Percentiles rank a stretch among this genome's conserved stretches.
These are phyloP conservation scores for Chaetodon trifascialis DNA, from an alignment of 2,113 vertebrate species.

Conservation along the genomic window DNA sequence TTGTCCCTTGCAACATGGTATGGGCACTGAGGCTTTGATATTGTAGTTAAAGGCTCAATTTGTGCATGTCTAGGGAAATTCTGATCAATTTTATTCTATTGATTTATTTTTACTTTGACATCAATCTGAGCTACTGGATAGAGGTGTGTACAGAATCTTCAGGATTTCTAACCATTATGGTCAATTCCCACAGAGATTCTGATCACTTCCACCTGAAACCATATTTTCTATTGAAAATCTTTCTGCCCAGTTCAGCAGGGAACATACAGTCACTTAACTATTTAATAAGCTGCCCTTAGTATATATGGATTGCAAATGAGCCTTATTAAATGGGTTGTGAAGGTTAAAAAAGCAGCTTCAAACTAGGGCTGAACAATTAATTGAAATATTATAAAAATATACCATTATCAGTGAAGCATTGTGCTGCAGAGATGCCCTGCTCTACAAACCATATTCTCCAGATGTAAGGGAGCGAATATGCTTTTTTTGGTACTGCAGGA, in stretches of 20 bases:
- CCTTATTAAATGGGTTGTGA: slow-evolving; percentile 19
- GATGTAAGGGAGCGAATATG: too few relatives aligned
- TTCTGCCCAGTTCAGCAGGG: slow-evolving; percentile 24
- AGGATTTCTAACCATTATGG: not conserved
- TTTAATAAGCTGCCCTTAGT: slow-evolving; percentile 32
- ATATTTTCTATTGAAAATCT: slow-evolving; percentile 27
- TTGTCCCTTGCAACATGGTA: not conserved
- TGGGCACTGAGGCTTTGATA: not conserved
- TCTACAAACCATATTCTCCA: too few relatives aligned
- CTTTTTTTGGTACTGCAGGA: too few relatives aligned
- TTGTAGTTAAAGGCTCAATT: not conserved
- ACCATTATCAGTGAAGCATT: too few relatives aligned
- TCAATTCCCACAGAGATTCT: slow-evolving; percentile 17
- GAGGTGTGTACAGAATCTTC: slow-evolving; percentile 12
- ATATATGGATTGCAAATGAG: slow-evolving; percentile 28
- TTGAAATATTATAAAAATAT: too few relatives aligned
- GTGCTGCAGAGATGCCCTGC: too few relatives aligned
- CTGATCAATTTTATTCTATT: not conserved
- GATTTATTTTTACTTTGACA: not conserved
- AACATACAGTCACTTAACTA: slow-evolving; percentile 35
- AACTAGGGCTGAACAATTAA: too few relatives aligned
- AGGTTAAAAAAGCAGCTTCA: not conserved
- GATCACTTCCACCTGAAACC: slow-evolving; percentile 35
- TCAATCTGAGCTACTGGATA: not conserved
- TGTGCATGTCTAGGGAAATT: not conserved